phyloP scores from a whole-genome alignment of 2,888 invertebrate genomes.

The Hyalella azteca region DNA sequence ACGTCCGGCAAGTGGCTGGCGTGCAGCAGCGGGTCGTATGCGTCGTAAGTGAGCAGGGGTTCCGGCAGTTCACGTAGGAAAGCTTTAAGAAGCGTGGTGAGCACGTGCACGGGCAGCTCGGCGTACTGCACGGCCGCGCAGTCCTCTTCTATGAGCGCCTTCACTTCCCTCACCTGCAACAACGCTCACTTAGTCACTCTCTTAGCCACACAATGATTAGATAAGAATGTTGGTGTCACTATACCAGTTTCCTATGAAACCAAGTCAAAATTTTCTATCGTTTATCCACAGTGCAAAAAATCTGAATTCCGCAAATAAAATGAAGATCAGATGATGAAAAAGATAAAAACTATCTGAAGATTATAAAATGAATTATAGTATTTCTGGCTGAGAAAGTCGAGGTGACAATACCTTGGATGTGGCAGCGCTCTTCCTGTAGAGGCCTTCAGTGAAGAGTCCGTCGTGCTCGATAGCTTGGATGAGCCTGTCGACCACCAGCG shows the following conservation, averaged over 20 bases:
- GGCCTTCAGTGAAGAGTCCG: conserved; percentile 89
- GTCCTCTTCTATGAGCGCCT: conserved; percentile 74
- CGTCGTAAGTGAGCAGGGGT: conserved; percentile 85
- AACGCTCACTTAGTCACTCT: no score
- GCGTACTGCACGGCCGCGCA: conserved; percentile 45
- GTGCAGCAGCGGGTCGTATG: conserved; percentile 90
- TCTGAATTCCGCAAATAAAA: no score
- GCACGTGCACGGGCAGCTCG: conserved; percentile 77
- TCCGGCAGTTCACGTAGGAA: conserved; percentile 92
- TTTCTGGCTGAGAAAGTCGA: no score
- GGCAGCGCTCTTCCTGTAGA: conserved; percentile 86
- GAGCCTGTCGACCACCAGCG: conserved; percentile 84
- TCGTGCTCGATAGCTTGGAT: conserved; percentile 89
- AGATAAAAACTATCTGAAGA: no score
- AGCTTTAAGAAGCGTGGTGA: conserved; percentile 90
- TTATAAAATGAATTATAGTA: no score
- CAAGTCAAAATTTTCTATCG: no score
- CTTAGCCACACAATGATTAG: no score
- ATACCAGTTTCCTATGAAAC: no score
- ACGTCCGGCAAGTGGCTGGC: conserved; percentile 85
- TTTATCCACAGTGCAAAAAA: no score
- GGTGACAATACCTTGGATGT: conserved; percentile 59
- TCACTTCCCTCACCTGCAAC: conserved; percentile 68
- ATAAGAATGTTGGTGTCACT: no score
- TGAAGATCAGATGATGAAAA: no score